Conservation (phyloP, 1,140 invertebrate species). For the Cotesia typhae region DNA sequence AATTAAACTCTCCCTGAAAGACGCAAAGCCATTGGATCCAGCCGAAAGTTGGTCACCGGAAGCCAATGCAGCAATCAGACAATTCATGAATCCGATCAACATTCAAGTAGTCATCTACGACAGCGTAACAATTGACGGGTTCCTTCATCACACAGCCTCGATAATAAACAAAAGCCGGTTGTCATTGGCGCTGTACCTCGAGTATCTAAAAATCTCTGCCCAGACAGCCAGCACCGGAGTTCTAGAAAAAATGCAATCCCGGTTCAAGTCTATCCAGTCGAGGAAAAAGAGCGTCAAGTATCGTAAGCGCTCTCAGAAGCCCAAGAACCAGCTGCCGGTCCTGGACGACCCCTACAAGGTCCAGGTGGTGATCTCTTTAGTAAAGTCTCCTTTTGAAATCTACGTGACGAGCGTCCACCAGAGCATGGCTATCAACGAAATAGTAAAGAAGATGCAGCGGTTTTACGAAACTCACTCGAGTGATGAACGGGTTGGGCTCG, state of each 20-base stretch:
- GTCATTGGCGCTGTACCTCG: neutral
- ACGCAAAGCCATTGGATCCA: conserved; percentile 43
- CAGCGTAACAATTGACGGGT: too few species aligned
- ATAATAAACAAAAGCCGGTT: neutral
- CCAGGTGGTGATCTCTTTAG: conserved; percentile 38
- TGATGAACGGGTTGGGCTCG: conserved; percentile 50
- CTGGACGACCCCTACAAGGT: too few species aligned
- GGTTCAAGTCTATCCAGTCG: neutral
- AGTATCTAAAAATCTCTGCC: neutral
- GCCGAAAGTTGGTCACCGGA: conserved; percentile 43
- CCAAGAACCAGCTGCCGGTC: too few species aligned
- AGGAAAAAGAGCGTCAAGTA: conserved; percentile 1
- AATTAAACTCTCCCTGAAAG: conserved; percentile 52
- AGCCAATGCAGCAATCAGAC: conserved; percentile 1
- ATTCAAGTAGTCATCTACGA: too few species aligned
- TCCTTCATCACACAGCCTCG: neutral
- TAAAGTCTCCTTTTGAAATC: conserved; percentile 65
- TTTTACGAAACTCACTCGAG: conserved; percentile 57
- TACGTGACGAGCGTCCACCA: conserved; percentile 60
- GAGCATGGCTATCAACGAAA: conserved; percentile 53
- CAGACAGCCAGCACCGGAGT: neutral
- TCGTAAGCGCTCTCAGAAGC: too few species aligned
- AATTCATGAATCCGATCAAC: conserved; percentile 24
- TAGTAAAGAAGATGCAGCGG: conserved; percentile 63
- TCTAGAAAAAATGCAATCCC: too few species aligned